A percentile compares a stretch with the other conserved stretches of the same genome.
Evolutionary conservation across 2,113 vertebrate genomes (phyloP).

Genomic region (Apus apus): DNA sequence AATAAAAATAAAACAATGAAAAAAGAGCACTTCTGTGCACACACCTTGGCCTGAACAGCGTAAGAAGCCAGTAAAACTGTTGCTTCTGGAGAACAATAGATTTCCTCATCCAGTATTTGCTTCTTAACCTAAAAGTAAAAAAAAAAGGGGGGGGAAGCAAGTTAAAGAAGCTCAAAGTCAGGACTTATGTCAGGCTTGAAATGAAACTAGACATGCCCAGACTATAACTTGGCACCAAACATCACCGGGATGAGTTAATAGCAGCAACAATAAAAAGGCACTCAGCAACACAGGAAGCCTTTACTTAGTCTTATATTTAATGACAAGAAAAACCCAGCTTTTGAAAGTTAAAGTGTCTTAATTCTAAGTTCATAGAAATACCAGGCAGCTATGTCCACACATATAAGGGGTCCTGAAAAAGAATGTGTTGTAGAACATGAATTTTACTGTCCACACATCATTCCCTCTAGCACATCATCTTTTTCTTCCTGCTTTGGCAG

Average conservation of each 20-base stretch:
- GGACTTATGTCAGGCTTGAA: background rate
- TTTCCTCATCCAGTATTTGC: slow-evolving; percentile 93
- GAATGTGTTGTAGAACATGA: background rate
- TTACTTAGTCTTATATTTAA: background rate
- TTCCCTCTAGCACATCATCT: background rate
- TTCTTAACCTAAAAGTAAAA: slow-evolving; percentile 86
- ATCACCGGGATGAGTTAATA: background rate
- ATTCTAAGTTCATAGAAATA: background rate
- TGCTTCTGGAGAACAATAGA: slow-evolving; percentile 92
- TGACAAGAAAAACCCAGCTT: background rate
- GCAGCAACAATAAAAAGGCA: background rate
- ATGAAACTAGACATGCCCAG: slow-evolving; percentile 16
- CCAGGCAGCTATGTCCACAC: background rate
- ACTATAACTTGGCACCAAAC: slow-evolving; percentile 33
- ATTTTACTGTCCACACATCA: background rate
- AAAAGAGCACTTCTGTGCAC: background rate
- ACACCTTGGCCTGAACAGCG: slow-evolving; percentile 93
- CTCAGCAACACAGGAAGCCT: slow-evolving; percentile 14
- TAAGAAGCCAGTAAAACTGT: slow-evolving; percentile 91
- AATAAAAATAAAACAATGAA: background rate
- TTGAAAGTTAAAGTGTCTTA: background rate
- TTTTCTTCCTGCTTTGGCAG: background rate
- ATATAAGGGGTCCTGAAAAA: background rate
- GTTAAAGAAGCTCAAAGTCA: background rate
- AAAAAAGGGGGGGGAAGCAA: background rate